Percentiles rank a stretch among this genome's conserved stretches.
These are phyloP conservation scores for Lomographa bimaculata DNA, from an alignment of 2,888 invertebrate genomes.

Conservation along the genomic window DNA sequence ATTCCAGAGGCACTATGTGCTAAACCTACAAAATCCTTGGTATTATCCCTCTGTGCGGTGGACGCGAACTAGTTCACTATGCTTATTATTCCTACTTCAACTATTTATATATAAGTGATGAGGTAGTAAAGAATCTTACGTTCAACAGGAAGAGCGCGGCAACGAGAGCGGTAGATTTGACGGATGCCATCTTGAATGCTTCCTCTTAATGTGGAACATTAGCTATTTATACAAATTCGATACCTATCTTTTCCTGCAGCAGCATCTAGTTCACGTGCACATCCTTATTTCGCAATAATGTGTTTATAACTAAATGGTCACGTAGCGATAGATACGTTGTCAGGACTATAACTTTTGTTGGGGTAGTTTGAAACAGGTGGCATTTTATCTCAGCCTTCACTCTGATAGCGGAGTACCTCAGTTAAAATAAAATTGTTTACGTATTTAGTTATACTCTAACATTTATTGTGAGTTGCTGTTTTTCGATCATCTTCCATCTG, in stretches of 20 bases:
- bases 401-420: conserved; percentile 7
- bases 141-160: conserved; percentile 30
- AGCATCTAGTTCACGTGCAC: conserved; percentile 16
- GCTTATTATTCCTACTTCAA: too few species aligned
- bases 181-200: conserved; percentile 32
- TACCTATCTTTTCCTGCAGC: conserved; percentile 15
- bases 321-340: conserved; percentile 26
- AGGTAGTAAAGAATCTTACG: conserved; percentile 29
- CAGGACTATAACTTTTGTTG: conserved; percentile 10
- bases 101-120: too few species aligned
- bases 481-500: too few species aligned
- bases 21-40: too few species aligned
- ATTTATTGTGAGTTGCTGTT: too few species aligned
- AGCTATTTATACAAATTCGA: conserved; percentile 23
- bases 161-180: conserved; percentile 28
- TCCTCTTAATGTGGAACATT: conserved; percentile 21
- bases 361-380: conserved; percentile 23
- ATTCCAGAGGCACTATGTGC: too few species aligned
- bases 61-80: too few species aligned
- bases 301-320: conserved; percentile 15
- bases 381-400: not conserved
- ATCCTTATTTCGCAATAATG: conserved; percentile 17
- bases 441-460: too few species aligned
- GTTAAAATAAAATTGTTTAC: too few species aligned
- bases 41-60: too few species aligned